Evolutionary conservation across 2,113 vertebrate species (phyloP).

Genomic region (Rhynchopsitta pachyrhyncha): DNA sequence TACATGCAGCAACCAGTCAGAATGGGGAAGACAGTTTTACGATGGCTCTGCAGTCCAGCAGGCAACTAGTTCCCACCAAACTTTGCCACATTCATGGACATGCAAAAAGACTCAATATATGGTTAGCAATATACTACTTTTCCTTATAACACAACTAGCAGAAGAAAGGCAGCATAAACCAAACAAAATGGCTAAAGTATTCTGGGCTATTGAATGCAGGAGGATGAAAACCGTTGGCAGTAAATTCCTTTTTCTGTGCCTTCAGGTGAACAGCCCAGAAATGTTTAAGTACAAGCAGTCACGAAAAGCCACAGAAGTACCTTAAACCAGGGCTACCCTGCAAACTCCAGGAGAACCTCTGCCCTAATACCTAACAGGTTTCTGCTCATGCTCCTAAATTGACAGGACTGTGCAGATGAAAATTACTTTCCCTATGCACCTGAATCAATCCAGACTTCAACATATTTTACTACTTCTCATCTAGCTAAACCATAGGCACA

Average conservation of each 20-base stretch:
- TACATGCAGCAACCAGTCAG: constrained; percentile 68
- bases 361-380: not conserved
- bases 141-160: not conserved
- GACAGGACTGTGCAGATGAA: not conserved
- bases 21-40: constrained; percentile 64
- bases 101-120: constrained; percentile 79
- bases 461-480: not conserved
- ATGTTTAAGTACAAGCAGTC: not conserved
- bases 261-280: not conserved
- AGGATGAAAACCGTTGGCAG: not conserved
- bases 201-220: not conserved
- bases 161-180: constrained; percentile 2
- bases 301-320: not conserved
- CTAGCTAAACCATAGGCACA: not conserved
- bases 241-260: not conserved
- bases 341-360: not conserved
- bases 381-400: not conserved
- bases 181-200: not conserved
- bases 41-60: constrained; percentile 70
- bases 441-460: not conserved
- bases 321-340: not conserved
- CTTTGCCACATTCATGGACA: constrained; percentile 63
- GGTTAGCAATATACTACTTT: constrained; percentile 47
- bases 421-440: not conserved
- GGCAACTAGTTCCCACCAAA: constrained; percentile 63